Base-by-base conservation (phyloP, 2,113 vertebrate genomes). In the Catharus bicknelli region DNA sequence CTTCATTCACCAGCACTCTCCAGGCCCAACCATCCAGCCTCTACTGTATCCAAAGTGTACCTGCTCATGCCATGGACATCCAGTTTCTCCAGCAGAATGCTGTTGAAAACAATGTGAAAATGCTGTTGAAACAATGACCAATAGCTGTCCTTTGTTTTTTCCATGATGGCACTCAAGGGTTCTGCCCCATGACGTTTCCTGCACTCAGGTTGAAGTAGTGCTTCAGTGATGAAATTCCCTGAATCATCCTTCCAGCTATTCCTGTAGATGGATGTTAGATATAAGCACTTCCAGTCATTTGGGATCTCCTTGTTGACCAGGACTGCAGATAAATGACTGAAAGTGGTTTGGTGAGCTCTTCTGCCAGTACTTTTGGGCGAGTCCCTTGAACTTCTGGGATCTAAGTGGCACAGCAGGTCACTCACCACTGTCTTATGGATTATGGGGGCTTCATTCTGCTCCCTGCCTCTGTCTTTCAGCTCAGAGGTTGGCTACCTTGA, bases 201-300 rank as follows among this genome's bases (percentile, higher is more conserved):
- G 36, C 18, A 16, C 32, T 43, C 30, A 27, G 5, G 6, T 5
- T 0, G 2, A 57, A 57, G 53, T 14, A 50, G 20, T 2, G 2
- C 16, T 53, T 6, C 26, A 83, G 26, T 30, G 57, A 23, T 79
- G 21, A 58, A 66, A 42, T 43, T 73, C 6, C 21, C 22, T 2
- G 2, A 18, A 23, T 36, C 8, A 23, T 9, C 26, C 17, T 80
- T 51, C 50, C 18, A 32, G 27, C 8, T 8, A 6, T 66, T 51
- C 26, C 32, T 29, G 10, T 32, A 38, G 26, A 50, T 15, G 7
- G 20, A 16, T 34, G 13, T 38, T 11, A 64, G 67, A 36, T 43
- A 43, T 13, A 12, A 18, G 21, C 23, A 5, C 17, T 36, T 57
- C 21, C 32, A 32, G 26, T 43, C 42, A 42, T 10, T 13, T 34